Evolutionary conservation across 2,113 vertebrate species (phyloP).

Genomic region (Stercorarius parasiticus): DNA sequence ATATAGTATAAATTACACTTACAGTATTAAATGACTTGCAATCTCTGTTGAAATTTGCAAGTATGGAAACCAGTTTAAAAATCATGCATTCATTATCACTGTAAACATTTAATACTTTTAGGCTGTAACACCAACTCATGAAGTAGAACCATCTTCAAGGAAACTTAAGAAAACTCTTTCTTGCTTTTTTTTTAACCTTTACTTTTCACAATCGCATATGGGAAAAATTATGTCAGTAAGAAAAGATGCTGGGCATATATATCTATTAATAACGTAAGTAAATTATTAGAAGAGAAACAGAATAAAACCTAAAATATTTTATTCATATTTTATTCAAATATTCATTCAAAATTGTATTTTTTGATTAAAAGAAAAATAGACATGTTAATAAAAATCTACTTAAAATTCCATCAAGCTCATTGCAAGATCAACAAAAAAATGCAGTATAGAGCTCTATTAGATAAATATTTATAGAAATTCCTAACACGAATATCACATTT

Average conservation of each 20-base stretch:
- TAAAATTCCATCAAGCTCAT: not conserved
- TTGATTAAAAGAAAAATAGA: not conserved
- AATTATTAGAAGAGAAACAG: not conserved
- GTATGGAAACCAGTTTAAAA: not conserved
- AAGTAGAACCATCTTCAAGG: not conserved
- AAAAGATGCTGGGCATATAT: not conserved
- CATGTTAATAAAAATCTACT: not conserved
- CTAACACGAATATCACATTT: not conserved
- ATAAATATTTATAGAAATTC: not conserved
- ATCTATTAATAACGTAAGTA: not conserved
- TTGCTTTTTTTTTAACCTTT: not conserved
- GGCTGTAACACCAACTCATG: not conserved
- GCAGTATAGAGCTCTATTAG: rapidly evolving
- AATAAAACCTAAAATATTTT: not conserved
- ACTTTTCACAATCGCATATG: not conserved
- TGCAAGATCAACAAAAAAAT: not conserved
- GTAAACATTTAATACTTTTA: not conserved
- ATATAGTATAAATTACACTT: not conserved
- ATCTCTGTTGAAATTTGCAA: not conserved
- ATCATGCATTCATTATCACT: not conserved
- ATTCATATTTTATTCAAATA: not conserved
- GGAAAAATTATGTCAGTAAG: not conserved
- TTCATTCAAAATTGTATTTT: not conserved
- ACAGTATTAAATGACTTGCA: not conserved
- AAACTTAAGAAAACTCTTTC: not conserved